Base-by-base conservation (phyloP, 2,888 invertebrate genomes). In the Trissoscelio sp. region DNA sequence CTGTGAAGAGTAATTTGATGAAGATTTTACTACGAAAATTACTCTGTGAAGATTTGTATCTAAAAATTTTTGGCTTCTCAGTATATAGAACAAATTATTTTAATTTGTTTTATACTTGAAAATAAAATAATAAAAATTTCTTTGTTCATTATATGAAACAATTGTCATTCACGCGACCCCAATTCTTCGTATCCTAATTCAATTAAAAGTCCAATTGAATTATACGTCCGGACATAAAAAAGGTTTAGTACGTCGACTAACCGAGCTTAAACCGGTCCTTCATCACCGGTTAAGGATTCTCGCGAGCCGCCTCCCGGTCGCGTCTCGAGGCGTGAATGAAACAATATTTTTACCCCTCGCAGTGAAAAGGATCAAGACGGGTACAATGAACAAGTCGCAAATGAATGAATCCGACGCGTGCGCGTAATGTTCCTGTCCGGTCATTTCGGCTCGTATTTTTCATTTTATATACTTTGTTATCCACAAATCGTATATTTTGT, bases 261-360 rank as follows among this genome's bases (percentile, higher is more conserved):
- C 74, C 69, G 57, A 64, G 74, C 69, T 74, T 69, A 64, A 81
- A 75, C 80, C 75, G 81, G 77, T 81, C 77, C 46, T 77, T 31
- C 67, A 73, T 81, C 72, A 77, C 55, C 55, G 62, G 77, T 64
- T 77, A 72, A 77, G 44, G 72, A 73, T 77, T 77, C 75, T 66
- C 72, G 77, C 81, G 64, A 77, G 60, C 81, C 48, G 42, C 74
- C 75, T 70, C 48, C 60, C 24, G 58, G 70, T 53, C 77, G 75
- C 73, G 60, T 73, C 75, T 81, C 75, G 58, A 77, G 66, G 66
- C 75, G 72, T 77, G 81, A 81, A 81, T 77, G 80, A 80, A 80
- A 80, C 72, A 77, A 81, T 81, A 81, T 81, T 81, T 67, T 81
- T 77, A 77, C 73, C 81, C 81, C 73, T 77, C 72, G 69, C 77